Percentiles rank a stretch among this genome's conserved stretches.
Evolutionary conservation across 2,113 vertebrate genomes (phyloP).

Genomic region (Spea bombifrons): DNA sequence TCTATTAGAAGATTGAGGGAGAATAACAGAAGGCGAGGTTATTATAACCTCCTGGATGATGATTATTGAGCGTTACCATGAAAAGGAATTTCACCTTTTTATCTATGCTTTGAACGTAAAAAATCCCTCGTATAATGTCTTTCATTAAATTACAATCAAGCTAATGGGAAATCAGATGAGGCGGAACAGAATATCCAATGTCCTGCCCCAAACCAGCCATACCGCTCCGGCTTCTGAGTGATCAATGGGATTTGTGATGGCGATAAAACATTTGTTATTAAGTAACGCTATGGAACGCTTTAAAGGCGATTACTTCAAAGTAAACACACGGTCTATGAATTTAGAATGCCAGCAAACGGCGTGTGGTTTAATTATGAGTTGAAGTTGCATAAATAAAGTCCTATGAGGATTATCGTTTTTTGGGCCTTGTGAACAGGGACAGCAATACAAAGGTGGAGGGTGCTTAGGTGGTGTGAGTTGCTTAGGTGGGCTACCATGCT

Average conservation of each 20-base stretch:
- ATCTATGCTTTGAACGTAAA: slow-evolving; percentile 1
- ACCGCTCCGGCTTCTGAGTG: not conserved
- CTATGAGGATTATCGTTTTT: too few relatives aligned
- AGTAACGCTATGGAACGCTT: not conserved
- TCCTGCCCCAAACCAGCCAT: not conserved
- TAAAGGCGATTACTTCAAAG: too few relatives aligned
- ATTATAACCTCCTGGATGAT: not conserved
- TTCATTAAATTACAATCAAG: slow-evolving; percentile 6
- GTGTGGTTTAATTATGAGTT: too few relatives aligned
- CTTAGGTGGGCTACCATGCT: too few relatives aligned
- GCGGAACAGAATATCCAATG: not conserved
- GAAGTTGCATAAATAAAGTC: too few relatives aligned
- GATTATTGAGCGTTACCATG: not conserved
- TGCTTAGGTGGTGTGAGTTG: too few relatives aligned
- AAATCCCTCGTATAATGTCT: not conserved
- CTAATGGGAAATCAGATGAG: slow-evolving; percentile 10
- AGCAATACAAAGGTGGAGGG: too few relatives aligned
- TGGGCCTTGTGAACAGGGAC: too few relatives aligned
- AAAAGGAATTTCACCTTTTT: not conserved
- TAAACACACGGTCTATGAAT: too few relatives aligned
- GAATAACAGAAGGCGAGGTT: too few relatives aligned
- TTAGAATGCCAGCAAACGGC: too few relatives aligned
- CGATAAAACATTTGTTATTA: not conserved
- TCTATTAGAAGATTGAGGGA: too few relatives aligned
- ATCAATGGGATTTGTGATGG: not conserved